phyloP scores from a whole-genome alignment of 2,888 invertebrate genomes.

The Iphiclides podalirius region DNA sequence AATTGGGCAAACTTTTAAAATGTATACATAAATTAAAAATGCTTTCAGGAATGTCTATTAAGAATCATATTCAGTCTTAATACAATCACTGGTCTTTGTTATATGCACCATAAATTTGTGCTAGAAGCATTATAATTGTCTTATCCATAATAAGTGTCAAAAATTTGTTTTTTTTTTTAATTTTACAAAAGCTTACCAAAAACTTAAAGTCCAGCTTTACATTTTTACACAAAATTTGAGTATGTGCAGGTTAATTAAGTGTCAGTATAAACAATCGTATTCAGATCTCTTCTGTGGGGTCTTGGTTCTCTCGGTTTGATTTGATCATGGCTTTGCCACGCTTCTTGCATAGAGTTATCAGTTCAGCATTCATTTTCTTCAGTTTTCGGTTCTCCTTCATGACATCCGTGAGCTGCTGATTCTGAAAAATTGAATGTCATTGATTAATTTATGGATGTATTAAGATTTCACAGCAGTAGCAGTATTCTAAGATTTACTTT shows the following conservation, averaged over 20 bases:
- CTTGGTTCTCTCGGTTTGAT: constrained; percentile 57
- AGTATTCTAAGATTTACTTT: background rate
- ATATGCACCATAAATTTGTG: constrained; percentile 12
- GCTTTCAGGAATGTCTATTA: constrained; percentile 51
- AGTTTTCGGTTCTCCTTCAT: constrained; percentile 72
- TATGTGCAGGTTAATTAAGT: constrained; percentile 1
- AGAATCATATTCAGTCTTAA: constrained; percentile 42
- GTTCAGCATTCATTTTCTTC: constrained; percentile 66
- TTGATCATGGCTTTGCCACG: constrained; percentile 46
- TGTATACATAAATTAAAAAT: constrained; percentile 43
- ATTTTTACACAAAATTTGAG: constrained; percentile 6
- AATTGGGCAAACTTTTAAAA: background rate
- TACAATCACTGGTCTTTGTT: constrained; percentile 19
- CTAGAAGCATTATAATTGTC: background rate
- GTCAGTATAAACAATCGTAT: background rate
- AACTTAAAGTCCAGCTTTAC: constrained; percentile 27
- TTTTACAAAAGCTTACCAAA: constrained; percentile 1
- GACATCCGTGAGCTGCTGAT: constrained; percentile 68
- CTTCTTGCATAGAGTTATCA: constrained; percentile 69
- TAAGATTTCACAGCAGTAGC: no score
- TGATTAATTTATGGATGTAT: background rate
- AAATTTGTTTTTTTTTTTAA: background rate
- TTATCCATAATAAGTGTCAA: background rate
- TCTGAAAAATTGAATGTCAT: constrained; percentile 49
- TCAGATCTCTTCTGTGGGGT: constrained; percentile 46